Conservation (phyloP, 2,888 invertebrate species). For the Dichetophora obliterata region DNA sequence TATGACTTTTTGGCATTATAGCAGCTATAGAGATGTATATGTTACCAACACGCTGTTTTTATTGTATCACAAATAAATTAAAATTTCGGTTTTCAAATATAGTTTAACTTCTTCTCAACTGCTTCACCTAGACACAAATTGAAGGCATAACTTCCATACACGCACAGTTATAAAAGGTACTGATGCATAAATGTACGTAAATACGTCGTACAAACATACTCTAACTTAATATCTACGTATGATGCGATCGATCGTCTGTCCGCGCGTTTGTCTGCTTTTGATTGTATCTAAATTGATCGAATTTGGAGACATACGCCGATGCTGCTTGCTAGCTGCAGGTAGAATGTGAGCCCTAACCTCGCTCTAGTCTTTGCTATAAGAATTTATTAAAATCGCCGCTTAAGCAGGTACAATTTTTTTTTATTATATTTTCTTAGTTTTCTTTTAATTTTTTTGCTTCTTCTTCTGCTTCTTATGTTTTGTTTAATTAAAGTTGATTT, state of each 20-base stretch:
- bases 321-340: conserved; percentile 16
- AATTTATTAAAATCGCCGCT: conserved; percentile 42
- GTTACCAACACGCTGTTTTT: neutral
- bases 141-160: neutral
- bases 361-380: conserved; percentile 2
- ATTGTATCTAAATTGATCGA: conserved; percentile 50
- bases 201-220: too few species aligned
- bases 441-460: neutral
- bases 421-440: neutral
- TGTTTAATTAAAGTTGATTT: conserved; percentile 33
- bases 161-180: conserved; percentile 54
- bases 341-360: conserved; percentile 11
- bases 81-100: neutral
- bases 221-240: neutral
- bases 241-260: neutral
- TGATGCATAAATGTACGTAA: conserved; percentile 59
- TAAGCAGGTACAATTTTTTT: conserved; percentile 48
- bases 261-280: conserved; percentile 1
- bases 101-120: conserved; percentile 1
- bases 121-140: neutral
- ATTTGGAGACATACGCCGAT: conserved; percentile 48
- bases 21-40: too few species aligned
- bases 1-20: conserved; percentile 33
- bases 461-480: neutral
- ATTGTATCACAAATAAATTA: conserved; percentile 17